Evolutionary conservation across 2,797 vertebrate genomes (phyloP).

Genomic region (Pogonophryne albipinna): DNA sequence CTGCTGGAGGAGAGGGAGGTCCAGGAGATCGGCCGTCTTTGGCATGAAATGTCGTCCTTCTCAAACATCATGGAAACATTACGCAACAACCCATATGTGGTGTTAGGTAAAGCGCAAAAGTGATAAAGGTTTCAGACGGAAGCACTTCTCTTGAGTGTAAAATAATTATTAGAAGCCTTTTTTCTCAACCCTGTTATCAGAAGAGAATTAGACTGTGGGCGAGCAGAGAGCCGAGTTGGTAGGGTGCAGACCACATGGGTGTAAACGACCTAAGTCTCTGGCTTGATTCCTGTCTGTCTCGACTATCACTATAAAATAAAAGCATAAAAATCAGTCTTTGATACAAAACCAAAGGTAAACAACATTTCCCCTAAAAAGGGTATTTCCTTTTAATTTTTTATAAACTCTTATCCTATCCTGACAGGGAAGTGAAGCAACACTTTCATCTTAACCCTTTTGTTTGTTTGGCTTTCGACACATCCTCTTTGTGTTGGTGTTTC

Average conservation of each 20-base stretch:
- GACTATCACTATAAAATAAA: too few relatives aligned
- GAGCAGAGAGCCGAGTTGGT: too few relatives aligned
- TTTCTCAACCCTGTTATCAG: background rate
- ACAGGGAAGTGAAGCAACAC: background rate
- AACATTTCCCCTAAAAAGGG: background rate
- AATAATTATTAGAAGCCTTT: background rate
- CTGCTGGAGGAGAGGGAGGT: slow-evolving; percentile 85
- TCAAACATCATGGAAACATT: slow-evolving; percentile 92
- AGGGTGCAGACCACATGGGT: too few relatives aligned
- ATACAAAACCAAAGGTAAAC: background rate
- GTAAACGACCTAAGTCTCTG: too few relatives aligned
- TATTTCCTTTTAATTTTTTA: background rate
- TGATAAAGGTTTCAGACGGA: background rate
- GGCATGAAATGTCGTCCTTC: slow-evolving; percentile 88
- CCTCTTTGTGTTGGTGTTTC: background rate
- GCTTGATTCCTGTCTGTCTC: too few relatives aligned
- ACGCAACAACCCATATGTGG: slow-evolving; percentile 86
- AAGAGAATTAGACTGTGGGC: background rate
- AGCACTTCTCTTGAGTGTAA: background rate
- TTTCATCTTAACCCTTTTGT: background rate
- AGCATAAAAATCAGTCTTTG: background rate
- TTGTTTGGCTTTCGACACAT: background rate
- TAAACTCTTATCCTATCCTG: background rate
- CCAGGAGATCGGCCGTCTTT: slow-evolving; percentile 85
- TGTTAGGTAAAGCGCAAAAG: slow-evolving; percentile 84